Percentiles rank a stretch among this genome's conserved stretches.
phyloP scores from a whole-genome alignment of 2,797 vertebrate genomes.

The Sebastiscus albofasciatus region DNA sequence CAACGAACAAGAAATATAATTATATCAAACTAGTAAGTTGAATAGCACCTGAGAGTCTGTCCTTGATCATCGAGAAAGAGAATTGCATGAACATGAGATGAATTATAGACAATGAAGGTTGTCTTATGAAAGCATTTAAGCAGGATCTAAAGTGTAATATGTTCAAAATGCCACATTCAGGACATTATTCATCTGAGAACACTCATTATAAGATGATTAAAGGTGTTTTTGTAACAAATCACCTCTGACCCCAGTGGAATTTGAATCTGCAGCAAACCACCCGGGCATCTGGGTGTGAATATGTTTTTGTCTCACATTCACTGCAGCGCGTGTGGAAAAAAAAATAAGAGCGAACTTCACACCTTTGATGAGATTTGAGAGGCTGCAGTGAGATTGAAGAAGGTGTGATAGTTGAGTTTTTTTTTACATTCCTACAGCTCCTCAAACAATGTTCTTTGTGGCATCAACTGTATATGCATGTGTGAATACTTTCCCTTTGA shows the following conservation, averaged over 20 bases:
- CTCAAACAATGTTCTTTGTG: neutral
- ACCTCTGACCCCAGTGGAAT: neutral
- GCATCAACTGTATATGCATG: neutral
- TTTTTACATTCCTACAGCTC: neutral
- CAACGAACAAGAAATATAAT: neutral
- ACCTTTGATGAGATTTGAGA: constrained; percentile 20
- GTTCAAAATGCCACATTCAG: neutral
- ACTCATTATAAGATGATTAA: constrained; percentile 13
- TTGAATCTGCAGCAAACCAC: neutral
- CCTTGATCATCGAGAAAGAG: neutral
- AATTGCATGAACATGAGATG: neutral
- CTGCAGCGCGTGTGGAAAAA: neutral
- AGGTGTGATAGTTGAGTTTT: neutral
- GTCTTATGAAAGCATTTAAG: neutral
- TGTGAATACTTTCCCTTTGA: neutral
- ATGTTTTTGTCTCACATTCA: constrained; percentile 15
- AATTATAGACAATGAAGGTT: neutral
- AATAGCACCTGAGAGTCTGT: neutral
- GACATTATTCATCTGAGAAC: neutral
- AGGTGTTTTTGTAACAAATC: constrained; percentile 3
- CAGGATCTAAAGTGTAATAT: neutral
- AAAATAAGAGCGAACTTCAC: constrained; percentile 16
- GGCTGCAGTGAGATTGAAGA: constrained; percentile 4
- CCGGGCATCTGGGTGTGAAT: constrained; percentile 12
- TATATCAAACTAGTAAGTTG: neutral